Evolutionary conservation across 2,113 vertebrate species (phyloP), one percentile per base, ranked within the genome.

Genomic region (Rhegmatorhina hoffmannsi): DNA sequence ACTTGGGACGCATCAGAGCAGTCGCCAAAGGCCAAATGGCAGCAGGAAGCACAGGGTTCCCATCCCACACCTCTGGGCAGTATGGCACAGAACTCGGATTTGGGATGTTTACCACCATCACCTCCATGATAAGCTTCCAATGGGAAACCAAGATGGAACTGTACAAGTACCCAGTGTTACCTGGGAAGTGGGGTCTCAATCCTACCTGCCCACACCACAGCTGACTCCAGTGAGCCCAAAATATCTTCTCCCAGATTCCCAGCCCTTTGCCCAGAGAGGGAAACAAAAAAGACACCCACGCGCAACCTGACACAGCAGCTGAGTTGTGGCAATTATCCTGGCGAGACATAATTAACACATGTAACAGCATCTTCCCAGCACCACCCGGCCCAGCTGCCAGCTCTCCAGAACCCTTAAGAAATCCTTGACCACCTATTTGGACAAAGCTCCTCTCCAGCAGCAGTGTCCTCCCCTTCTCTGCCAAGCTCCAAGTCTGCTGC

Each of bases 291-390:
- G 47, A 92, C 89, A 83, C 53, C 86, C 79, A 75, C 36, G 0
- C 7, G 1, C 70, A 80, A 85, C 73, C 72, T 17, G 36, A 73
- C 62, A 63, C 73, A 87, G 76, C 16, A 1, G n/a, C 13, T 0
- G 3, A 89, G 76, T 76, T 6, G 5, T 29, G 86, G 92, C 80
- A 89, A 94, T 92, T 95, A 95, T 78, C 79, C 88, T 29, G 78
- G 87, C 3, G 46, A 95, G 87, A 88, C 64, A 60, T 69, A 93
- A 97, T 92, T 95, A 96, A 91, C 82, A 94, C 81, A 75, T 50
- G 68, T 91, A 96, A 94, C 52, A 56, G 68, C 69, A 73, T 92
- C 87, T 91, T 77, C 76, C 66, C 85, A 82, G 89, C 94, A 93
- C 74, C 82, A 17, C 70, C 40, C 60, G 8, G 82, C 58, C 84